Conservation (phyloP, 2,113 vertebrate genomes). For the Chionis minor region DNA sequence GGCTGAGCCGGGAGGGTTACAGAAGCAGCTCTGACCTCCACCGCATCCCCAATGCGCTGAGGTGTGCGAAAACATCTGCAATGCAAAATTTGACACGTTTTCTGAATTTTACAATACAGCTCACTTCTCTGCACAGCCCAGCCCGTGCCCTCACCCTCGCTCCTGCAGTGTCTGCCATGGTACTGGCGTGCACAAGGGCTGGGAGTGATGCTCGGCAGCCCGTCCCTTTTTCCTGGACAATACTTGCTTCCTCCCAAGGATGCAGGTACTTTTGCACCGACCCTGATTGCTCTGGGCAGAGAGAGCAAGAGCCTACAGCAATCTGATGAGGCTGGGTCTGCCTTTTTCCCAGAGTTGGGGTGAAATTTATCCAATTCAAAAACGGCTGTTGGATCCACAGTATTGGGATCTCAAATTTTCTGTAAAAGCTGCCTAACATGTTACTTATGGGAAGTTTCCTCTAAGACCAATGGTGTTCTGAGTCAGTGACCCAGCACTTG, state of each 20-base stretch:
- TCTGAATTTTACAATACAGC: no score
- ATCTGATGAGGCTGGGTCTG: no score
- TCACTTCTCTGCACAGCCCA: rapidly evolving
- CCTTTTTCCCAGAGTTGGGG: background rate
- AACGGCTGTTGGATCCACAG: background rate
- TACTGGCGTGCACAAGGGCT: rapidly evolving
- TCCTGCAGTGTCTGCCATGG: rapidly evolving
- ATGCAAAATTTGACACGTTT: background rate
- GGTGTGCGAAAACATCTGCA: background rate
- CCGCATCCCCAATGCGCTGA: background rate
- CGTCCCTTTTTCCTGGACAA: background rate
- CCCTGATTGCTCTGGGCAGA: background rate
- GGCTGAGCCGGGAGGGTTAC: background rate
- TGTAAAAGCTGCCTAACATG: background rate
- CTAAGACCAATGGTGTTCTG: background rate
- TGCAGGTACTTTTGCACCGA: background rate
- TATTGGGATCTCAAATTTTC: background rate
- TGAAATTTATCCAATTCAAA: background rate
- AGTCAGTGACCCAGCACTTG: background rate
- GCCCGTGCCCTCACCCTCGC: background rate
- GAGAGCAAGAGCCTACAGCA: background rate
- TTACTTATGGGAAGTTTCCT: background rate
- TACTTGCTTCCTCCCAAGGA: no score
- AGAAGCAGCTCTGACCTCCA: background rate
- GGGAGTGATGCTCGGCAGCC: background rate